Percentiles rank a stretch among this genome's conserved stretches.
Conservation (phyloP, 2,888 invertebrate species). For the Fabriciana adippe region DNA sequence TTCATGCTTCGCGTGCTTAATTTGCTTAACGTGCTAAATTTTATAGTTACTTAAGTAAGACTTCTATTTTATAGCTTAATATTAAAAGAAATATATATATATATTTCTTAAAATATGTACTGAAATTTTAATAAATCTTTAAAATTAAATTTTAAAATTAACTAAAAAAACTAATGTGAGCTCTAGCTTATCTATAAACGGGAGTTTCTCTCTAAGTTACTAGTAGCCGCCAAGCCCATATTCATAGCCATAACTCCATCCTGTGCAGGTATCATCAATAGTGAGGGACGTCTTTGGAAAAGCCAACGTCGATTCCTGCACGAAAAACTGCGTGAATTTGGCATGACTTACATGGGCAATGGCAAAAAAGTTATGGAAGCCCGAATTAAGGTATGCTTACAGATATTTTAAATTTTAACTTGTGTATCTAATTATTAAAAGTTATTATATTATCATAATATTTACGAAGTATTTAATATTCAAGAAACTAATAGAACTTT, state of each 20-base stretch:
- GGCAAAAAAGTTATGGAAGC: slow-evolving; percentile 92
- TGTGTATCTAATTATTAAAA: no score
- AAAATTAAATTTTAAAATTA: background rate
- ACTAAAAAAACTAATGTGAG: background rate
- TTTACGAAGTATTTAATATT: no score
- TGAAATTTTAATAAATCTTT: no score
- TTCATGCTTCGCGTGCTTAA: no score
- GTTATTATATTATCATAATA: no score
- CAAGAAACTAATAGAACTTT: slow-evolving; percentile 36
- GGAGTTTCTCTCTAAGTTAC: slow-evolving; percentile 54
- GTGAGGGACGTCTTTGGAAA: slow-evolving; percentile 94
- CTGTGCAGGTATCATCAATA: slow-evolving; percentile 91
- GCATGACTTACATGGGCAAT: slow-evolving; percentile 92
- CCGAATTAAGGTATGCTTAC: slow-evolving; percentile 86
- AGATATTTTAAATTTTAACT: slow-evolving; percentile 4
- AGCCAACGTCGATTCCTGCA: slow-evolving; percentile 94
- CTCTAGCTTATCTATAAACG: no score
- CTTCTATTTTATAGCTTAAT: no score
- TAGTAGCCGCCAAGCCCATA: slow-evolving; percentile 62
- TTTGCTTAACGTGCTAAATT: no score
- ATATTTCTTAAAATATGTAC: no score
- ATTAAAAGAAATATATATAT: no score
- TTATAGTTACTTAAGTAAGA: no score
- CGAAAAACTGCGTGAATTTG: slow-evolving; percentile 91
- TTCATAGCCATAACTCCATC: slow-evolving; percentile 47